These are phyloP conservation scores for Leiothrix lutea DNA, from an alignment of 2,113 vertebrate genomes.

Conservation along the genomic window DNA sequence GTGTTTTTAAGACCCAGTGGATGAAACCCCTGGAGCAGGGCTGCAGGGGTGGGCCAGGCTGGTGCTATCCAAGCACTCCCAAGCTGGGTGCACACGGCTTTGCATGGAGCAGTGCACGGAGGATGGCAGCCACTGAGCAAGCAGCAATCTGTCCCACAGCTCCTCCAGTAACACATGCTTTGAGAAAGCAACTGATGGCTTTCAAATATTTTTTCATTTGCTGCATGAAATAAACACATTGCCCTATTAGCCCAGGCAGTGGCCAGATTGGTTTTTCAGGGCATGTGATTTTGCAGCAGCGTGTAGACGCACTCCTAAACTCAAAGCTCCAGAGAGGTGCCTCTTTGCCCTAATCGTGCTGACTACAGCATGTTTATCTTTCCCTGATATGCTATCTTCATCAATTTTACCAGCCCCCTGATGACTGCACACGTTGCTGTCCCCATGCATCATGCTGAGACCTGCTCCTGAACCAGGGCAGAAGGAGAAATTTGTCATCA, in stretches of 20 bases:
- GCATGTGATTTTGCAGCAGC: conserved; percentile 13
- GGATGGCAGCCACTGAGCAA: background rate
- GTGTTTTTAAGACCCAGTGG: background rate
- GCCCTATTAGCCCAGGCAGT: background rate
- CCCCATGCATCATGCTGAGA: conserved; percentile 88
- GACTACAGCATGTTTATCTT: conserved; percentile 86
- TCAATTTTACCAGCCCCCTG: conserved; percentile 86
- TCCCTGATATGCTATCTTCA: conserved; percentile 82
- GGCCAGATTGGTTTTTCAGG: conserved; percentile 25
- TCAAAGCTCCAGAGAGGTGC: conserved; percentile 67
- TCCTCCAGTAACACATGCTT: background rate
- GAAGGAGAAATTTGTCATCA: conserved; percentile 88
- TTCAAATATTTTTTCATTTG: background rate
- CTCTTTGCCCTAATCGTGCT: conserved; percentile 69
- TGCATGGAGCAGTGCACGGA: fast-evolving
- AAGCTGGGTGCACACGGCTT: fast-evolving
- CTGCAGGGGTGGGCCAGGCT: background rate
- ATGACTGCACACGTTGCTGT: conserved; percentile 73
- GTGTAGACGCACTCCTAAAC: conserved; percentile 30
- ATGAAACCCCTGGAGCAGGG: background rate
- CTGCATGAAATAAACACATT: background rate
- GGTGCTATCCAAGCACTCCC: background rate
- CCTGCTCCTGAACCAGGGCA: conserved; percentile 77
- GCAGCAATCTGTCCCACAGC: background rate
- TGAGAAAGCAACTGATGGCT: background rate